Conservation (phyloP, 2,888 invertebrate species). For the Euphydryas editha region DNA sequence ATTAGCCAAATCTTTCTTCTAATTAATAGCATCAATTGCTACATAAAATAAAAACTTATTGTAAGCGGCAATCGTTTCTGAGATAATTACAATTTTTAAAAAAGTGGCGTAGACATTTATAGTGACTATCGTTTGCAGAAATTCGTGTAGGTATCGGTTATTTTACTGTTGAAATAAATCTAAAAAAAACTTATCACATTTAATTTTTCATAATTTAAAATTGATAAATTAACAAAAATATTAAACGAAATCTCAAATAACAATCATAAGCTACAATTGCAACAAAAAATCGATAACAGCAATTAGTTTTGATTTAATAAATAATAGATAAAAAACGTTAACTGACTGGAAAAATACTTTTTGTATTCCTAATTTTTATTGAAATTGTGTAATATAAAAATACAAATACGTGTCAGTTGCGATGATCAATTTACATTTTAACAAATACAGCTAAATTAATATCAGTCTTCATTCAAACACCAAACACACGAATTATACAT, state of each 20-base stretch:
- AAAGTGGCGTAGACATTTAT: too few relatives aligned
- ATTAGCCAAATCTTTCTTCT: too few relatives aligned
- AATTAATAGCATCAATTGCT: too few relatives aligned
- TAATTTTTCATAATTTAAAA: not conserved
- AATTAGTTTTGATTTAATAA: slow-evolving; percentile 1
- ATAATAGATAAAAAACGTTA: not conserved
- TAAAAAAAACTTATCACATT: too few relatives aligned
- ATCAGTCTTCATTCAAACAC: slow-evolving; percentile 79
- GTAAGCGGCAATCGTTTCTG: too few relatives aligned
- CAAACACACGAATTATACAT: slow-evolving; percentile 46
- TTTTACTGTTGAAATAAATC: too few relatives aligned
- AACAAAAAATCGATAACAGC: not conserved
- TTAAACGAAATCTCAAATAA: not conserved
- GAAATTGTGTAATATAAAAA: slow-evolving; percentile 49
- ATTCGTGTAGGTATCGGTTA: too few relatives aligned
- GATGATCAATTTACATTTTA: slow-evolving; percentile 41
- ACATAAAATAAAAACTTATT: too few relatives aligned
- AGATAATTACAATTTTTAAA: too few relatives aligned
- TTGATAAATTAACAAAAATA: not conserved
- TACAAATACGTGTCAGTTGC: slow-evolving; percentile 14
- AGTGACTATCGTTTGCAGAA: too few relatives aligned
- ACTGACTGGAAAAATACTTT: not conserved
- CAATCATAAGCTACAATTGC: slow-evolving; percentile 5
- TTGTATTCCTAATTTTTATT: slow-evolving; percentile 34
- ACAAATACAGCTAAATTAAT: slow-evolving; percentile 42